phyloP scores from a whole-genome alignment of 2,888 invertebrate species.

The Lobophora halterata region DNA sequence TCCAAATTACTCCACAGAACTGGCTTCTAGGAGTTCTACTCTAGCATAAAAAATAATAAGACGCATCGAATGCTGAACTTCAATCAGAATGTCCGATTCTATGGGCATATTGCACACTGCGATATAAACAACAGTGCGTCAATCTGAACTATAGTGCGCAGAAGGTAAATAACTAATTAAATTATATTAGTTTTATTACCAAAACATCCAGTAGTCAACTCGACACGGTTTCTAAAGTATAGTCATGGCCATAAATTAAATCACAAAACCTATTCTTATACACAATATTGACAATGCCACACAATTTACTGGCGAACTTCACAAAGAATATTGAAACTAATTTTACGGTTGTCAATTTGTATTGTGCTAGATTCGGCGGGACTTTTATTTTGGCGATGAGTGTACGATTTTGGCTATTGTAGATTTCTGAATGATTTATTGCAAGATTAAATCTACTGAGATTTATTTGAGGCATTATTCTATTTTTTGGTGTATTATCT shows the following conservation, averaged over 20 bases:
- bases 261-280: slow-evolving; percentile 18
- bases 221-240: background rate
- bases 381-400: slow-evolving; percentile 13
- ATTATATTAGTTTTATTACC: too few relatives aligned
- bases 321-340: slow-evolving; percentile 34
- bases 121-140: too few relatives aligned
- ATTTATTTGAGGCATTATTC: slow-evolving; percentile 1
- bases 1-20: too few relatives aligned
- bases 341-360: slow-evolving; percentile 44
- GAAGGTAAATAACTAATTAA: too few relatives aligned
- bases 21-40: too few relatives aligned
- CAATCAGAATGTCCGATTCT: too few relatives aligned
- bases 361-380: slow-evolving; percentile 29
- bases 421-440: slow-evolving; percentile 6
- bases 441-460: background rate
- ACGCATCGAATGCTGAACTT: too few relatives aligned
- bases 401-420: slow-evolving; percentile 7
- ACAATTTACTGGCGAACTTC: slow-evolving; percentile 33
- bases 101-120: too few relatives aligned
- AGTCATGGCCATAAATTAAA: slow-evolving; percentile 6
- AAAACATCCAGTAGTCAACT: background rate
- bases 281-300: slow-evolving; percentile 24
- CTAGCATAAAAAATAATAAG: too few relatives aligned
- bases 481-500: too few relatives aligned
- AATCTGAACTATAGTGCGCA: too few relatives aligned